phyloP scores from a whole-genome alignment of 1,140 invertebrate genomes.

The Brachionus asplanchnoidis region DNA sequence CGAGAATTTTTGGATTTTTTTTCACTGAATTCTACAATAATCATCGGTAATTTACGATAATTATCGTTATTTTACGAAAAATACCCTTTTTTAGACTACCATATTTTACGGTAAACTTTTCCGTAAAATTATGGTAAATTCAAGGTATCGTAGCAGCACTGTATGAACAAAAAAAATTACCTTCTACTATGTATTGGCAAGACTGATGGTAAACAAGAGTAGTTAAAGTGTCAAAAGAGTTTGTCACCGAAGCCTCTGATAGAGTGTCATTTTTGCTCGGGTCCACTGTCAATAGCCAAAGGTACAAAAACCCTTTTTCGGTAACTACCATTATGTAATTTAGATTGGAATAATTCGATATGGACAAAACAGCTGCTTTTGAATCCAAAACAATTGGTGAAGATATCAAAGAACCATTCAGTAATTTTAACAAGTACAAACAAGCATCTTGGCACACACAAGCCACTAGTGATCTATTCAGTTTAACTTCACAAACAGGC shows the following conservation, averaged over 20 bases:
- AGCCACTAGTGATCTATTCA: slow-evolving; percentile 52
- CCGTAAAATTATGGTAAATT: too few relatives aligned
- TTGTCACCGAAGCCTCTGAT: neutral
- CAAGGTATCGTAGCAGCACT: too few relatives aligned
- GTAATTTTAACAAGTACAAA: slow-evolving; percentile 63
- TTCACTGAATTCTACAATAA: too few relatives aligned
- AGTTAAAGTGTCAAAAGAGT: neutral
- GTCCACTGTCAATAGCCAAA: slow-evolving; percentile 47
- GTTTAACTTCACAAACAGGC: neutral
- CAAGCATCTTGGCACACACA: slow-evolving; percentile 65
- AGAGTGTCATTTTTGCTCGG: neutral
- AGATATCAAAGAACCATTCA: slow-evolving; percentile 60
- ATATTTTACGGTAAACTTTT: too few relatives aligned
- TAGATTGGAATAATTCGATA: slow-evolving; percentile 44
- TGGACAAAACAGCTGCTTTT: slow-evolving; percentile 47
- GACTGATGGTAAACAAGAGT: slow-evolving; percentile 24
- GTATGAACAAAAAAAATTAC: neutral
- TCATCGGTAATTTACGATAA: too few relatives aligned
- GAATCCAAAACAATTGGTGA: slow-evolving; percentile 65
- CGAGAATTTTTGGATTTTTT: too few relatives aligned
- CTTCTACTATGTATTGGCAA: neutral
- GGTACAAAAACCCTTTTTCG: slow-evolving; percentile 50
- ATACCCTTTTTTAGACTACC: too few relatives aligned
- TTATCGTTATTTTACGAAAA: too few relatives aligned
- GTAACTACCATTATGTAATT: slow-evolving; percentile 54